Base-by-base conservation (phyloP, 2,113 vertebrate species). In the Forbesichthys papilliferus region DNA sequence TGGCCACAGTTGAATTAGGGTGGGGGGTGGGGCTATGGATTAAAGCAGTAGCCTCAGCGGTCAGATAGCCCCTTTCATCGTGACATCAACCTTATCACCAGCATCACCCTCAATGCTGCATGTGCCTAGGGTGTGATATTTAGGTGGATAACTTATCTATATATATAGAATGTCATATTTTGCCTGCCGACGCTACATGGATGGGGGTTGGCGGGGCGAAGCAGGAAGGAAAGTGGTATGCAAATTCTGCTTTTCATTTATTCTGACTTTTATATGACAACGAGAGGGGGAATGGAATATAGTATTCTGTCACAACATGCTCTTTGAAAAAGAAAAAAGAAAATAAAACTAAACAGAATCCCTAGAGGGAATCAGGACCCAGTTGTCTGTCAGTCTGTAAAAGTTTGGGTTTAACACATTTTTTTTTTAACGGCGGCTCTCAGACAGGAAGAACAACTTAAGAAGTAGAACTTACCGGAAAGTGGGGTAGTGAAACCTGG, bases 401-500 rank as follows among this genome's bases (percentile, higher is more conserved):
- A 85, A 84, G 75, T 80, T 76, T 74, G 82, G 82, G 53, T 67
- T 76, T 56, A 75, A 63, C 69, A 16, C 69, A 75, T 82, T 66
- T 56, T 55, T 55, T 9, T 55, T 20, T 56, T 56, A 67, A 66
- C 16, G 51, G 58, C 69, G 76, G 64, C 67, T 64, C 53, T 10
- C 33, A 76, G 69, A 42, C 59, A 78, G 80, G 72, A 74, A 92
- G 84, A 86, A 78, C 66, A 79, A 93, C 83, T 93, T 89, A 92
- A 77, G 67, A 65, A 93, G 85, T 87, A 76, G 67, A 68, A 94
- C 96, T 96, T 88, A 97, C 97, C 76, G 97, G 97, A 84, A 99
- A 99, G 90, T 97, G 96, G 92, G 97, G 97, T 86, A 98, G 95
- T 58, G 93, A 92, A 74, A 98, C 95, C 90, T 96, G 96, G 76